Percentiles rank a stretch among this genome's conserved stretches.
These are phyloP conservation scores for Huso huso DNA, from an alignment of 2,797 vertebrate genomes.

Conservation along the genomic window DNA sequence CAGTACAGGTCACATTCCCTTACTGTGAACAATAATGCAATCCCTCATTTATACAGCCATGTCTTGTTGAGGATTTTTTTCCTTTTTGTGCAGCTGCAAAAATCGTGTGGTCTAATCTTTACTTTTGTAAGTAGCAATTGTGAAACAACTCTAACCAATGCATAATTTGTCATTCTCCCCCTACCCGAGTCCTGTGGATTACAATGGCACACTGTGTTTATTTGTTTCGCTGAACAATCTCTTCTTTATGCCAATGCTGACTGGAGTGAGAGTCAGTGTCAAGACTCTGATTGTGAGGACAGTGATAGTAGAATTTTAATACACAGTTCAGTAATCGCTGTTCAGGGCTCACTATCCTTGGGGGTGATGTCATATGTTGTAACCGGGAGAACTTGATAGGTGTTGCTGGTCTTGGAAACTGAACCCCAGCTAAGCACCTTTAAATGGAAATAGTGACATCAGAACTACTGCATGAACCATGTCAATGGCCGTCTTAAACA, in stretches of 20 bases:
- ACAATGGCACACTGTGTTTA: constrained; percentile 75
- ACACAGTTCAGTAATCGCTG: constrained; percentile 45
- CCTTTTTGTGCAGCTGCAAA: constrained; percentile 51
- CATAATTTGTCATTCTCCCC: constrained; percentile 74
- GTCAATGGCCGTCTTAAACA: no score
- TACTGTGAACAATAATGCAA: constrained; percentile 1
- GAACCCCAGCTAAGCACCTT: no score
- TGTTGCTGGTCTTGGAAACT: neutral
- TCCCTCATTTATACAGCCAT: constrained; percentile 5
- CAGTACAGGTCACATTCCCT: neutral
- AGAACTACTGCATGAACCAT: no score
- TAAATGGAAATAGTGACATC: no score
- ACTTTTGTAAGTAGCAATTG: constrained; percentile 50
- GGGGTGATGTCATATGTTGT: constrained; percentile 53
- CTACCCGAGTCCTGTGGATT: constrained; percentile 40
- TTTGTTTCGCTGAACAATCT: constrained; percentile 63
- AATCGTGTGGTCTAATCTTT: constrained; percentile 44
- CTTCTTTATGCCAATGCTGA: constrained; percentile 55
- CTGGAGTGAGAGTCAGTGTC: constrained; percentile 50
- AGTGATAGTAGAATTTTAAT: constrained; percentile 69
- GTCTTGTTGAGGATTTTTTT: constrained; percentile 13
- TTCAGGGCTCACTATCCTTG: constrained; percentile 50
- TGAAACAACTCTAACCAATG: constrained; percentile 60
- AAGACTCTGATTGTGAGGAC: constrained; percentile 60
- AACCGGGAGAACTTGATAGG: constrained; percentile 38